A percentile compares a stretch with the other conserved stretches of the same genome.
Evolutionary conservation across 2,888 invertebrate species (phyloP).

Genomic region (Choreutis nemorana): DNA sequence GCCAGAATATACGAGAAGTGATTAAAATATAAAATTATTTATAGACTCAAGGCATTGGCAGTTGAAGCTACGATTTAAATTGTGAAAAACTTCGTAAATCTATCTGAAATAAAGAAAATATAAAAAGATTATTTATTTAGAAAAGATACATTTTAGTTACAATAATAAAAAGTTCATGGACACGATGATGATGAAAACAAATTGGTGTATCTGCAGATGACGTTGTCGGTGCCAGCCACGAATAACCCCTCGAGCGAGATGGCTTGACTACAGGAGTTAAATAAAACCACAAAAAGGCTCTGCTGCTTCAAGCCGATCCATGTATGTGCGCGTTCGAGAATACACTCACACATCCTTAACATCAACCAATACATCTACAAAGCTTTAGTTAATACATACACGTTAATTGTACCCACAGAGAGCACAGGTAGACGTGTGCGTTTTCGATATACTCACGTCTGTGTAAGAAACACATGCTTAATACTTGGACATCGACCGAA

Average conservation of each 20-base stretch:
- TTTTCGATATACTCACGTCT: constrained; percentile 7
- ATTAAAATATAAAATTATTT: too few relatives aligned
- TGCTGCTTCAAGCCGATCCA: constrained; percentile 37
- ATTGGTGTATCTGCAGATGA: too few relatives aligned
- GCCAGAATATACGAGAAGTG: too few relatives aligned
- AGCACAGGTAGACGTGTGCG: constrained; percentile 17
- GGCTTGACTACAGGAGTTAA: constrained; percentile 47
- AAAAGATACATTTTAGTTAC: too few relatives aligned
- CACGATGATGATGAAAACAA: too few relatives aligned
- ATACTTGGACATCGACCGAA: constrained; percentile 14
- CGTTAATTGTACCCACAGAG: constrained; percentile 5
- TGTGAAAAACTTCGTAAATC: too few relatives aligned
- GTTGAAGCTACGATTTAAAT: too few relatives aligned
- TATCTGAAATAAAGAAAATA: too few relatives aligned
- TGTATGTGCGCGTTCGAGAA: constrained; percentile 33
- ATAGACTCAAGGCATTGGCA: too few relatives aligned
- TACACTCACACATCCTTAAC: constrained; percentile 30
- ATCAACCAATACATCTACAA: constrained; percentile 7
- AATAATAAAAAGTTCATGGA: too few relatives aligned
- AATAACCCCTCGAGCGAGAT: constrained; percentile 28
- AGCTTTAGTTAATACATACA: constrained; percentile 6
- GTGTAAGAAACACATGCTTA: constrained; percentile 18
- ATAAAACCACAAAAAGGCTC: constrained; percentile 57
- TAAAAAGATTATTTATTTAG: too few relatives aligned
- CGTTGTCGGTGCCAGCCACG: constrained; percentile 18